Evolutionary conservation across 2,888 invertebrate species (phyloP), one percentile per base, ranked within the genome.

Genomic region (Dryadula phaetusa): DNA sequence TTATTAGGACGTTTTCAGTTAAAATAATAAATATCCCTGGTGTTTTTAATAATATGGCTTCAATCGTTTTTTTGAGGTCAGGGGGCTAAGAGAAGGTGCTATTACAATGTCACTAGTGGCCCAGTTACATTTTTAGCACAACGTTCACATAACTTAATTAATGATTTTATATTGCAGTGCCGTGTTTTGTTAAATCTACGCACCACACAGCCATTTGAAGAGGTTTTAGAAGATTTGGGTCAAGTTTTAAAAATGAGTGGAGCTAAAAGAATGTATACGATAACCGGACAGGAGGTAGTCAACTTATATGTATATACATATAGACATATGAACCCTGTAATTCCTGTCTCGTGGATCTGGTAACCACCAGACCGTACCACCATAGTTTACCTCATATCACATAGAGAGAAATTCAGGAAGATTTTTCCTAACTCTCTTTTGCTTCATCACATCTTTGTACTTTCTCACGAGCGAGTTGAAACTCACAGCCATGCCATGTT

Each of bases 121-220:
- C 52, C 28, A 52, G 52, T 52, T 52, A 52, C 52, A 32, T 52
- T 52, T 52, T 64, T 64, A 46, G 25, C 37, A 14, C 37, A 32
- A 42, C 22, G 14, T 37, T 47, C 28, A 46, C 46, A 47, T 40
- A 34, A 18, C 40, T 44, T 54, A 25, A 37, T 60, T 54, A 65
- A 10, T 32, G n/a, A 37, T 46, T 44, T 52, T 69, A 64, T 68
- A 61, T 84, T 78, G 7, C 93, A 98, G 97, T 97, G 98, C 84
- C 96, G 98, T 71, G 98, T 99, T 58, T 92, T 99, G 74, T 92
- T 99, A 71, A 99, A 99, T 84, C 94, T 98, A 77, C 95, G 97
- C 72, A 98, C 98, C 18, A 96, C 97, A 34, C 98, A 98, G 81
- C 97, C 98, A 0, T 99, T 98, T 83, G 98, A 98, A 88, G 98